Evolutionary conservation across 2,888 invertebrate genomes (phyloP).

Genomic region (Cryptosula pallasiana): DNA sequence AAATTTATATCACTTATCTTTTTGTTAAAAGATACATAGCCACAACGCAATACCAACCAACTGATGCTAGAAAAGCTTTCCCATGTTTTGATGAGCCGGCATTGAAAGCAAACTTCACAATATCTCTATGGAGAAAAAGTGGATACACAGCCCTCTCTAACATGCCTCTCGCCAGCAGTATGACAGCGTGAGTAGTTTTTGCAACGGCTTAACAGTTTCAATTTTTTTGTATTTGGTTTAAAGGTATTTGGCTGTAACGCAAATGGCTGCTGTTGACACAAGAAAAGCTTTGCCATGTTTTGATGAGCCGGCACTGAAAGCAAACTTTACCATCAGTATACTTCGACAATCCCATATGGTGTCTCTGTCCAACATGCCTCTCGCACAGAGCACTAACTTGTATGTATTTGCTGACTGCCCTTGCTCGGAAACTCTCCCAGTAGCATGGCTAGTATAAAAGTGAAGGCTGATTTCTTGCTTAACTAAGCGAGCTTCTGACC

Average conservation of each 20-base stretch:
- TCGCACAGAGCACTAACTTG: neutral
- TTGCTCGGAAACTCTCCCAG: too few relatives aligned
- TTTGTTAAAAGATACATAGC: conserved; percentile 59
- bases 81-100: conserved; percentile 88
- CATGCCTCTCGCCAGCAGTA: conserved; percentile 32
- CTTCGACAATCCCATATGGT: conserved; percentile 50
- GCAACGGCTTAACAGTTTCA: neutral
- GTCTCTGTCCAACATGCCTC: conserved; percentile 39
- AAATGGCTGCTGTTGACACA: conserved; percentile 86
- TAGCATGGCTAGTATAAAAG: too few relatives aligned
- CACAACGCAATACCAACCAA: conserved; percentile 80
- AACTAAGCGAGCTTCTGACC: too few relatives aligned
- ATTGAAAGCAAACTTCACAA: conserved; percentile 77
- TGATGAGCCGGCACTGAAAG: conserved; percentile 81
- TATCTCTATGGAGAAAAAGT: conserved; percentile 62
- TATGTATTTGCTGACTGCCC: too few relatives aligned
- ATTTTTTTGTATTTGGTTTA: neutral
- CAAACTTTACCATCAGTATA: conserved; percentile 71
- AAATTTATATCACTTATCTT: too few relatives aligned
- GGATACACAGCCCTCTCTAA: conserved; percentile 37
- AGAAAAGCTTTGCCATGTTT: conserved; percentile 89
- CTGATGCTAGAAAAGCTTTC: conserved; percentile 83
- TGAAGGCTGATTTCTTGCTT: too few relatives aligned
- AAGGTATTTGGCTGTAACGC: conserved; percentile 67
- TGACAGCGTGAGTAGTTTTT: neutral